Evolutionary conservation across 2,888 invertebrate genomes (phyloP), one percentile per base, ranked within the genome.

Genomic region (Vesta saturnalis): DNA sequence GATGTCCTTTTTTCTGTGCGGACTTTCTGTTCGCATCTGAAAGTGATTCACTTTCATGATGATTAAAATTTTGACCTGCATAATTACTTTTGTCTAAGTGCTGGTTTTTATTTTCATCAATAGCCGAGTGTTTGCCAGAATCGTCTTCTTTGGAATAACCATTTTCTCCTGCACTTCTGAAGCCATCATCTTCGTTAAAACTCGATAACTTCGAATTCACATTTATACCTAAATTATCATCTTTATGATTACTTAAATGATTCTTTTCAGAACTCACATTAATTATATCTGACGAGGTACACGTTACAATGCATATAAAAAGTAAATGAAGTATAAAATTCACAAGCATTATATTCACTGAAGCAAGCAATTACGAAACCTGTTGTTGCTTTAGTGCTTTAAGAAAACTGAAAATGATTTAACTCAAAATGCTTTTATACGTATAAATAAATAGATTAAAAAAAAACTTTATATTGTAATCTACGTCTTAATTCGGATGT

Each of bases 1-100:
- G 90, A 72, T 90, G 90, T 1, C 91, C 91, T 78, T 91, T 91
- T 76, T 90, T 90, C 72, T 90, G 89, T 0, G 85, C 87, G 63
- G 76, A 72, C 67, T 82, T 80, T 39, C 77, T 80, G 30, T 77
- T 79, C 6, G 77, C 64, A 60, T 83, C 80, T 4, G 76, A 64
- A 1, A 77, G 66, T 22, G 75, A 72, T 1, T 78, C 80, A 0
- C 81, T 83, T n/a, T 74, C 77, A 14, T 78, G 70, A 39, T 83
- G 77, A 35, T 79, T 78, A 63, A 78, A 81, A 10, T 80, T 79
- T 35, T 81, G 78, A 22, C 78, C 78, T 16, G 77, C 76, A 73
- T 77, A 80, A 30, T 79, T 73, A 39, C 77, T 77, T 18, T 78
- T 74, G 49, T 82, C 78, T 8, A 78, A 59, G 56, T 82, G 79